A percentile compares a stretch with the other conserved stretches of the same genome.
phyloP scores from a whole-genome alignment of 1,140 invertebrate species.

The Drosophila guanche region DNA sequence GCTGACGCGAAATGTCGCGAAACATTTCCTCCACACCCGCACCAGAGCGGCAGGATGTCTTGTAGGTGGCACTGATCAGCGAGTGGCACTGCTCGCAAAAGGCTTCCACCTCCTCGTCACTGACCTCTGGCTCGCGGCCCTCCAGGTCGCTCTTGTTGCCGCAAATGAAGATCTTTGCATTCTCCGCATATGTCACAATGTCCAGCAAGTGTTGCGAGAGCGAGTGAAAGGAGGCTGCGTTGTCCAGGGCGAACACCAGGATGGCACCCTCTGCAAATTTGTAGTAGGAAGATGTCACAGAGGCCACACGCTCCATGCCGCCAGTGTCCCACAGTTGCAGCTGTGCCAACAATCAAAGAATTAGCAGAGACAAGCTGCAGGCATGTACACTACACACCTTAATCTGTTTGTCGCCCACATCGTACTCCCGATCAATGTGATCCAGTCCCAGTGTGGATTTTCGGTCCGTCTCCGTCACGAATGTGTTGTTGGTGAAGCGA shows the following conservation, averaged over 20 bases:
- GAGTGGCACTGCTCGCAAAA: conserved; percentile 97
- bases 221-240: conserved; percentile 95
- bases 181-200: conserved; percentile 95
- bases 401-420: conserved; percentile 89
- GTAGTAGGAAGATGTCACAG: conserved; percentile 96
- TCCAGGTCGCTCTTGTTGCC: conserved; percentile 94
- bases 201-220: conserved; percentile 95
- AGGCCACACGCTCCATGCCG: conserved; percentile 96
- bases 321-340: conserved; percentile 96
- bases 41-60: conserved; percentile 95
- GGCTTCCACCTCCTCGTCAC: conserved; percentile 94
- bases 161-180: conserved; percentile 96
- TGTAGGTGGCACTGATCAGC: conserved; percentile 93
- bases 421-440: conserved; percentile 92
- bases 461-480: conserved; percentile 90
- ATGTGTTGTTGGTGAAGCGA: conserved; percentile 94
- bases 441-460: conserved; percentile 96
- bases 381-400: conserved; percentile 85
- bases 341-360: conserved; percentile 85
- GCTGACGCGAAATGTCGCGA: conserved; percentile 91
- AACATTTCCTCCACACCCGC: conserved; percentile 96
- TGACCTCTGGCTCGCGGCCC: conserved; percentile 87
- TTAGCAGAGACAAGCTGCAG: not conserved
- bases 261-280: conserved; percentile 97
- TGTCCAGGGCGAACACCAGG: conserved; percentile 94